Evolutionary conservation across 92 coral and sea anemone species (phyloP), one percentile per base, ranked within the genome.

Genomic region (Bergia puertoricense): DNA sequence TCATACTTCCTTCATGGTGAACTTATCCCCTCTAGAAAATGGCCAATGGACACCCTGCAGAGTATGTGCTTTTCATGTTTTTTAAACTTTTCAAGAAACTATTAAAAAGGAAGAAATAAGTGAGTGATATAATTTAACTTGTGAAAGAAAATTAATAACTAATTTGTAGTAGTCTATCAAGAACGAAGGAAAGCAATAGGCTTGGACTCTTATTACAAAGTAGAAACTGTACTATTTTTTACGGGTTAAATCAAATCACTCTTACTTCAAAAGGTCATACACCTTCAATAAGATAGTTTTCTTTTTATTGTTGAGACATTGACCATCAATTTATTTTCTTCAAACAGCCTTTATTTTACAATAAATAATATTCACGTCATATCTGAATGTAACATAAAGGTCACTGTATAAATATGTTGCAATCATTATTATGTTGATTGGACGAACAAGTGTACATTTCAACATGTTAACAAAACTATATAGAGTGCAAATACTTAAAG

Each of bases 381-480:
- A 74, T 74, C 45, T 41, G 79, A 74, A 74, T 74, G 79, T 74
- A 74, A 38, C 79, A 74, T 76, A 76, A 76, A 76, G 80, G 80
- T 76, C 80, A 76, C 80, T 76, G 51, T 42, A 76, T 13, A 76
- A 1, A 76, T 43, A 76, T 76, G 41, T 76, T 76, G 54, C 54
- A 76, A 16, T 7, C 74, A 76, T 76, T 22, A 41, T 41, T 76
- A 76, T 76, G 80, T 76, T 41, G n/a, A 76, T 76, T 76, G 51
- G 56, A 41, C 14, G 45, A 76, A 76, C 51, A 76, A 76, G 80
- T 73, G 43, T 76, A 76, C 80, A 76, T 41, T 76, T 76, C 80
- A 76, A 76, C 80, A 76, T 76, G 80, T 76, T 76, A 76, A 76
- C 80, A 76, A 76, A 76, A 76, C 80, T 43, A 76, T 38, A 74